Conservation (phyloP, 2,797 vertebrate species). For the Myotis daubentonii region DNA sequence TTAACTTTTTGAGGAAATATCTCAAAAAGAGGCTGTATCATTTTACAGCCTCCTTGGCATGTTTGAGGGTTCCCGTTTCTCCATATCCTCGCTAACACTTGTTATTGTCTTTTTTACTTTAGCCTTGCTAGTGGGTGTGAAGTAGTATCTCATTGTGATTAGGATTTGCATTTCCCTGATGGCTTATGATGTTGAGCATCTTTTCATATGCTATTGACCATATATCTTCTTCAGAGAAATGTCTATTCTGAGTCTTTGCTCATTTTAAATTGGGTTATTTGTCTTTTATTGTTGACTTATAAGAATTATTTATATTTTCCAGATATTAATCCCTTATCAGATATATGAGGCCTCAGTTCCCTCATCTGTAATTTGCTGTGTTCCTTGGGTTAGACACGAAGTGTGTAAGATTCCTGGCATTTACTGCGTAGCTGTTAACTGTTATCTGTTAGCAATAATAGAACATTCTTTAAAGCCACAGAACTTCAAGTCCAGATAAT, state of each 20-base stretch:
- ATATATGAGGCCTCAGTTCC: not conserved
- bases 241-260: no score
- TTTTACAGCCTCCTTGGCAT: not conserved
- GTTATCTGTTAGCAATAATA: not conserved
- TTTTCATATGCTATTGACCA: not conserved
- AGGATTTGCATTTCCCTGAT: not conserved
- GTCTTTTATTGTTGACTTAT: no score
- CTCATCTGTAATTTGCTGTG: not conserved
- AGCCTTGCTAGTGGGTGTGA: not conserved
- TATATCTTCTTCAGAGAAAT: not conserved
- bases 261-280: no score
- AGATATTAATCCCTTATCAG: no score
- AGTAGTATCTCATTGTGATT: not conserved
- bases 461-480: not conserved
- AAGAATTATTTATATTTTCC: no score
- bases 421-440: not conserved
- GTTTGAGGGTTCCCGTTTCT: not conserved
- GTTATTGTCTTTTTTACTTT: not conserved
- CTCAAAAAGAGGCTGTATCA: not conserved
- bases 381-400: not conserved
- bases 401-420: not conserved
- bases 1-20: not conserved
- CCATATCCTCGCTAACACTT: not conserved
- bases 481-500: not conserved
- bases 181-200: not conserved